Evolutionary conservation across 53 echinoderm and acorn worm genomes (phyloP).

Genomic region (Crossaster papposus): DNA sequence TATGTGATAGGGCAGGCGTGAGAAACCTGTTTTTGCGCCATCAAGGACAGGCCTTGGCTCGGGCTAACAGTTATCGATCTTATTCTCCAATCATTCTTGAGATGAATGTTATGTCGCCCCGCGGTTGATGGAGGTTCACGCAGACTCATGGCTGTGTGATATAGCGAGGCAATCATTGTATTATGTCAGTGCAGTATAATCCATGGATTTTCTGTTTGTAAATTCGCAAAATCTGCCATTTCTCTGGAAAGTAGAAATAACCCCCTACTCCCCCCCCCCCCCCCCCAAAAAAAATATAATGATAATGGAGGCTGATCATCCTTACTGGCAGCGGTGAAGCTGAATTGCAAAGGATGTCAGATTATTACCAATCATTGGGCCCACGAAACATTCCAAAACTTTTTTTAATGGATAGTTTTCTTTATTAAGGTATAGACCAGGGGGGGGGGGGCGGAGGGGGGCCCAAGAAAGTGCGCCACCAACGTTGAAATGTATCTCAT

Average conservation of each 20-base stretch:
- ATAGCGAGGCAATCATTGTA: not conserved
- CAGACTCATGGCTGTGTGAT: not conserved
- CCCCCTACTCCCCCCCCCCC: no score
- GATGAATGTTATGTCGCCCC: not conserved
- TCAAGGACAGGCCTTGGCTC: not conserved
- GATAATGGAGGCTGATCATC: no score
- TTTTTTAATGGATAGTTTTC: no score
- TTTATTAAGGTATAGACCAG: no score
- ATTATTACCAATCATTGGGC: no score
- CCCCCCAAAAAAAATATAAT: no score
- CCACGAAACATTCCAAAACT: no score
- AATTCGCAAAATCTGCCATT: not conserved
- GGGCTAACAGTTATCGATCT: constrained; percentile 17
- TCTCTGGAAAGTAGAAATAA: not conserved
- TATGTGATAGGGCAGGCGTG: constrained; percentile 19
- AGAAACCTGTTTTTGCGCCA: constrained; percentile 24
- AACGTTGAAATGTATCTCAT: no score
- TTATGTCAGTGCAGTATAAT: not conserved
- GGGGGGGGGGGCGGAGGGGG: no score
- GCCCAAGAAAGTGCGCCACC: no score
- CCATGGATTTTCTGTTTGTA: not conserved
- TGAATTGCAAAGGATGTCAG: no score
- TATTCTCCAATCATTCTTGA: not conserved
- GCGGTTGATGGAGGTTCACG: not conserved
- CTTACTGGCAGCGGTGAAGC: no score